Conservation (phyloP, 2,888 invertebrate species). For the Platycheirus albimanus region DNA sequence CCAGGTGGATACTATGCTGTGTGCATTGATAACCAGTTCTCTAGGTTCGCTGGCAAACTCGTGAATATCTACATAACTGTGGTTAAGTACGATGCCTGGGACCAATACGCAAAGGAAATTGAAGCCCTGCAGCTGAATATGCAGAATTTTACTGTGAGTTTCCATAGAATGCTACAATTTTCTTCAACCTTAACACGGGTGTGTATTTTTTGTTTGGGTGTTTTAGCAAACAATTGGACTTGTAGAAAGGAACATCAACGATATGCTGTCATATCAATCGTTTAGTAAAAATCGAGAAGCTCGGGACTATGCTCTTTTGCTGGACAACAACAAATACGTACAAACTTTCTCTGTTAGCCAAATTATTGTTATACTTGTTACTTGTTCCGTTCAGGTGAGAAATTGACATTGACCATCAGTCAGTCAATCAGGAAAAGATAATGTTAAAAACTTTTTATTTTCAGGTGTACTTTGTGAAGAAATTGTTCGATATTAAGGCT, state of each 20-base stretch:
- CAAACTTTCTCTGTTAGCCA: slow-evolving; percentile 94
- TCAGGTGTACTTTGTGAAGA: slow-evolving; percentile 93
- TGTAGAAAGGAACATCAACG: slow-evolving; percentile 93
- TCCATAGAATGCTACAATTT: background rate
- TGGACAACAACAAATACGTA: slow-evolving; percentile 93
- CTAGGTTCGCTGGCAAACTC: slow-evolving; percentile 93
- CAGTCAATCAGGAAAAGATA: background rate
- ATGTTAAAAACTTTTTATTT: slow-evolving; percentile 77
- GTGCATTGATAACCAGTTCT: slow-evolving; percentile 96
- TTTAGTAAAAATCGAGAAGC: slow-evolving; percentile 91
- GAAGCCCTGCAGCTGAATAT: slow-evolving; percentile 94
- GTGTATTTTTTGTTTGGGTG: slow-evolving; percentile 75
- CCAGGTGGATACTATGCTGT: slow-evolving; percentile 94
- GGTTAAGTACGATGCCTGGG: slow-evolving; percentile 96
- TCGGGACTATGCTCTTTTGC: slow-evolving; percentile 90
- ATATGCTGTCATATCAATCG: slow-evolving; percentile 92
- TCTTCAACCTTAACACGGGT: background rate
- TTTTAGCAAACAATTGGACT: slow-evolving; percentile 88
- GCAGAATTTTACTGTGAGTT: slow-evolving; percentile 91
- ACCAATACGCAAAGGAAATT: slow-evolving; percentile 94
- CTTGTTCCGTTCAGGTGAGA: slow-evolving; percentile 88
- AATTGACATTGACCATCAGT: background rate
- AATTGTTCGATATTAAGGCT: slow-evolving; percentile 92
- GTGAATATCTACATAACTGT: slow-evolving; percentile 95
- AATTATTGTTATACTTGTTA: slow-evolving; percentile 90